Percentiles rank a stretch among this genome's conserved stretches.
These are phyloP conservation scores for Stictocephala bisonia DNA, from an alignment of 2,888 invertebrate species.

Conservation along the genomic window DNA sequence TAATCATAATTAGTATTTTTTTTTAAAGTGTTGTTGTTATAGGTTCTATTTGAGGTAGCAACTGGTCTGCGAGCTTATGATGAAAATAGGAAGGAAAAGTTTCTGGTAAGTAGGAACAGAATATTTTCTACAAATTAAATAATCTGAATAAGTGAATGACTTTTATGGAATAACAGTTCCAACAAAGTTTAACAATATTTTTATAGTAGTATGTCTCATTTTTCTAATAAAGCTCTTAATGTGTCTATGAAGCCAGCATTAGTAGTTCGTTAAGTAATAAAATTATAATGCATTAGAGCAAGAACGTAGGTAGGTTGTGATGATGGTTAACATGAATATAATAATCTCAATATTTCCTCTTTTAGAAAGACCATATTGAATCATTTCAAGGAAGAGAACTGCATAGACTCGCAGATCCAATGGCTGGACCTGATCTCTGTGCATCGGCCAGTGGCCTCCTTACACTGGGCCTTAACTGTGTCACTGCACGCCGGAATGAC, in stretches of 20 bases:
- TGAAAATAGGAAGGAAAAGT: conserved; percentile 66
- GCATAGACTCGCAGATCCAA: conserved; percentile 66
- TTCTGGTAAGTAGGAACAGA: conserved; percentile 58
- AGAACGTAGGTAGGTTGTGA: no score
- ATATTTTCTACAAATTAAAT: background rate
- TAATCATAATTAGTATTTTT: background rate
- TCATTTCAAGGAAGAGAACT: conserved; percentile 62
- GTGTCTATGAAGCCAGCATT: no score
- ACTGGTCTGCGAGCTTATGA: conserved; percentile 79
- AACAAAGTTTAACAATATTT: no score
- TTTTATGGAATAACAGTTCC: no score
- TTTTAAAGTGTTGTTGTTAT: conserved; percentile 47
- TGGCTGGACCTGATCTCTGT: conserved; percentile 66
- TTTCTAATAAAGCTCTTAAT: no score
- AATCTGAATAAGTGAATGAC: no score
- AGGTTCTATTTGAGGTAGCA: conserved; percentile 81
- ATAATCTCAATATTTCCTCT: no score
- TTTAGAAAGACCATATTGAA: conserved; percentile 73
- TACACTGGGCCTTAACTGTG: conserved; percentile 76
- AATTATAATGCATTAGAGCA: no score
- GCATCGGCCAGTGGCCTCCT: conserved; percentile 71
- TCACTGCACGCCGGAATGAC: conserved; percentile 71
- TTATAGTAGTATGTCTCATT: no score
- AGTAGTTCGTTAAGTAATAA: no score
- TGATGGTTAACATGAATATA: background rate